A percentile compares a stretch with the other conserved stretches of the same genome.
phyloP scores from a whole-genome alignment of 2,113 vertebrate genomes.

The Elanoides forficatus region DNA sequence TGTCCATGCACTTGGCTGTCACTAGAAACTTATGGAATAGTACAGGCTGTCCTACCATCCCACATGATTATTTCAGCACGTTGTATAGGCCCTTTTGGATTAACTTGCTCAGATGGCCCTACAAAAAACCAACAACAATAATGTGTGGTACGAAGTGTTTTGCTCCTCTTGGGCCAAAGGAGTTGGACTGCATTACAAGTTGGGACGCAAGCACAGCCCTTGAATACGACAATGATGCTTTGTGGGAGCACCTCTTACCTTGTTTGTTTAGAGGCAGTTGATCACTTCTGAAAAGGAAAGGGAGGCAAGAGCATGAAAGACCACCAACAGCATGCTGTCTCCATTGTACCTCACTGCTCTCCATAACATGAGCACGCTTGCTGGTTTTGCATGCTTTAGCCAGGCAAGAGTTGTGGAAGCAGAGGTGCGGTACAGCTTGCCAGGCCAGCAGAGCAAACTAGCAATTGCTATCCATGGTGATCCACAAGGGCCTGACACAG shows the following conservation, averaged over 20 bases:
- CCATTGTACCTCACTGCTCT: neutral
- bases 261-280: neutral
- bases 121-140: neutral
- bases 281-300: neutral
- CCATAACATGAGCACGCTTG: accelerated
- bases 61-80: neutral
- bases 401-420: neutral
- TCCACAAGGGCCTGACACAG: neutral
- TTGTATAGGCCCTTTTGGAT: neutral
- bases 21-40: neutral
- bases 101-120: neutral
- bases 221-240: neutral
- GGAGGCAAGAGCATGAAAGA: neutral
- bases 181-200: neutral
- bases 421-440: neutral
- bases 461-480: neutral
- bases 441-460: neutral
- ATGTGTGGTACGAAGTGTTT: neutral
- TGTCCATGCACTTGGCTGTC: neutral
- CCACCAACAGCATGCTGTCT: neutral
- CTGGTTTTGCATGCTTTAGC: neutral
- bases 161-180: neutral
- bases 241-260: neutral
- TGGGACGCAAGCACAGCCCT: neutral
- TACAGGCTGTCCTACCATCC: neutral